These are phyloP conservation scores for Limnephilus lunatus DNA, from an alignment of 2,888 invertebrate genomes.

Conservation along the genomic window DNA sequence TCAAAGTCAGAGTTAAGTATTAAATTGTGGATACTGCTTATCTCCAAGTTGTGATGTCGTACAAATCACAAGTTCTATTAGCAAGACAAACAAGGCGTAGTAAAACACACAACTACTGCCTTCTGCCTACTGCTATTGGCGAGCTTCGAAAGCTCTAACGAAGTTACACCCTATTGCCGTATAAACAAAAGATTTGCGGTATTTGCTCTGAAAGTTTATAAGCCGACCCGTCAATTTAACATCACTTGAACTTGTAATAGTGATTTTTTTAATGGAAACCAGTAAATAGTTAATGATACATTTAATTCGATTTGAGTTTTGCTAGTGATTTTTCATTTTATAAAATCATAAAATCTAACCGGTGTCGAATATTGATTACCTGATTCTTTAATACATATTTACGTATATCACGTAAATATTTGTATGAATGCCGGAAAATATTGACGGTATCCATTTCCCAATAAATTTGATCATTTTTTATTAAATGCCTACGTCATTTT, in stretches of 20 bases:
- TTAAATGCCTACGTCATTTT: too few species aligned
- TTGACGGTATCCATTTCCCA: too few species aligned
- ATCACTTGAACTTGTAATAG: not conserved
- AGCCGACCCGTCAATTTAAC: not conserved
- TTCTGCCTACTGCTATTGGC: not conserved
- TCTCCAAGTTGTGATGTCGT: not conserved
- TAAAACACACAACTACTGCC: not conserved
- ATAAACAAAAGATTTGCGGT: slow-evolving; percentile 22
- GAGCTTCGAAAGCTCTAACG: not conserved
- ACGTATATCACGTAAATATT: too few species aligned
- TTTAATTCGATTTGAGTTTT: too few species aligned
- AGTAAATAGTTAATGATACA: too few species aligned
- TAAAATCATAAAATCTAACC: too few species aligned
- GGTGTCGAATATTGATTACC: too few species aligned
- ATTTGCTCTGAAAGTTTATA: slow-evolving; percentile 13
- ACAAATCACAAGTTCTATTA: not conserved
- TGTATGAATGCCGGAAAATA: too few species aligned
- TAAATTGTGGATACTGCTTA: not conserved
- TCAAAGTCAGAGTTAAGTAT: not conserved
- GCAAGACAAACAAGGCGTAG: slow-evolving; percentile 11
- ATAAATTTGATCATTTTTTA: too few species aligned
- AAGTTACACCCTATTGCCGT: not conserved
- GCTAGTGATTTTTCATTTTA: too few species aligned
- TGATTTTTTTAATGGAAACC: not conserved
- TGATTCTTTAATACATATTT: too few species aligned